phyloP scores from a whole-genome alignment of 2,113 vertebrate species.

The Lipophrys pholis region DNA sequence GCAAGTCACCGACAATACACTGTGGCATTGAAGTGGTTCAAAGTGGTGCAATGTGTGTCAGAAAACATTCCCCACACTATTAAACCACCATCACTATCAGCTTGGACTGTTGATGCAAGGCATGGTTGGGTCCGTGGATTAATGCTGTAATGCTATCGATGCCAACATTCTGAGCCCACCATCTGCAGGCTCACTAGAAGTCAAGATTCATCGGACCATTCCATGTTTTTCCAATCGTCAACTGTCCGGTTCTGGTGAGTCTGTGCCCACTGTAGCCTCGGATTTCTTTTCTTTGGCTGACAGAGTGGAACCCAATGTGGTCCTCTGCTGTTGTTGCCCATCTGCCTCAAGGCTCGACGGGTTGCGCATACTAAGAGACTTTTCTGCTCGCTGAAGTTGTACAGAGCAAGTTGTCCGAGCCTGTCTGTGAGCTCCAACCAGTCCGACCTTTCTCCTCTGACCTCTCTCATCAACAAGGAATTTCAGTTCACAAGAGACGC shows the following conservation, averaged over 20 bases:
- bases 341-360: background rate
- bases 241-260: background rate
- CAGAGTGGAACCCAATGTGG: background rate
- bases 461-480: background rate
- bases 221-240: background rate
- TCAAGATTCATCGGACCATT: background rate
- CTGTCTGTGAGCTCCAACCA: background rate
- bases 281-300: background rate
- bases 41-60: background rate
- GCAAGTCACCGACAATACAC: background rate
- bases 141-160: background rate
- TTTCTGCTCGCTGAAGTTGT: background rate
- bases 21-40: background rate
- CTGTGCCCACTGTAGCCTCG: background rate
- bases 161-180: background rate
- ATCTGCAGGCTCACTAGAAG: background rate
- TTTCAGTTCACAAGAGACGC: background rate
- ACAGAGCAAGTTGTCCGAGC: background rate
- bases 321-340: background rate
- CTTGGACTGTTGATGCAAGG: background rate
- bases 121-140: background rate
- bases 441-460: background rate
- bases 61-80: background rate
- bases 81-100: background rate
- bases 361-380: background rate